These are phyloP conservation scores for Lucilia sericata DNA, from an alignment of 1,140 invertebrate species.

Conservation along the genomic window DNA sequence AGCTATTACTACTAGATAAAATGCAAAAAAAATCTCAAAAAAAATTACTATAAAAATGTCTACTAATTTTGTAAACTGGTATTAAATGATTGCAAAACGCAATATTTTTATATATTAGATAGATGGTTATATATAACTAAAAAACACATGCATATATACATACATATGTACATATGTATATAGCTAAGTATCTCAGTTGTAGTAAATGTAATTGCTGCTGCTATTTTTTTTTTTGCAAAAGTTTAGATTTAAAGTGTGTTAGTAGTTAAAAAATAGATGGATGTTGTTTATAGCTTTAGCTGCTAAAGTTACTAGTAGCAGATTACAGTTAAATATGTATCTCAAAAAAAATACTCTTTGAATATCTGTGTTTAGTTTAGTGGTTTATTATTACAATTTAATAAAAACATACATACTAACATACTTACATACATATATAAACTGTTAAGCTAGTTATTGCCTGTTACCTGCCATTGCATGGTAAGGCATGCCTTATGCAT, in stretches of 20 bases:
- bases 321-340: neutral
- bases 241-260: neutral
- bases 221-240: neutral
- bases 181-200: neutral
- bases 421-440: no score
- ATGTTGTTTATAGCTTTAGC: no score
- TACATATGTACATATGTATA: no score
- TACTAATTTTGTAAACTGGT: conserved; percentile 44
- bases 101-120: conserved; percentile 26
- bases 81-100: conserved; percentile 46
- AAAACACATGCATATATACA: neutral
- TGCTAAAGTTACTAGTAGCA: no score
- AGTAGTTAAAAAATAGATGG: neutral
- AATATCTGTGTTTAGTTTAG: neutral
- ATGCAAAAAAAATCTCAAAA: neutral
- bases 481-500: neutral
- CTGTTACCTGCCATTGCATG: no score
- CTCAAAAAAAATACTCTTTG: no score
- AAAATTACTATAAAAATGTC: conserved; percentile 32
- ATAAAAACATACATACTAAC: no score
- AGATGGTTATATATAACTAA: no score
- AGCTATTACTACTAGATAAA: neutral
- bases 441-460: no score
- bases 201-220: conserved; percentile 2
- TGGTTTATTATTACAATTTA: neutral